phyloP scores from a whole-genome alignment of 2,113 vertebrate species.

The Egretta garzetta region DNA sequence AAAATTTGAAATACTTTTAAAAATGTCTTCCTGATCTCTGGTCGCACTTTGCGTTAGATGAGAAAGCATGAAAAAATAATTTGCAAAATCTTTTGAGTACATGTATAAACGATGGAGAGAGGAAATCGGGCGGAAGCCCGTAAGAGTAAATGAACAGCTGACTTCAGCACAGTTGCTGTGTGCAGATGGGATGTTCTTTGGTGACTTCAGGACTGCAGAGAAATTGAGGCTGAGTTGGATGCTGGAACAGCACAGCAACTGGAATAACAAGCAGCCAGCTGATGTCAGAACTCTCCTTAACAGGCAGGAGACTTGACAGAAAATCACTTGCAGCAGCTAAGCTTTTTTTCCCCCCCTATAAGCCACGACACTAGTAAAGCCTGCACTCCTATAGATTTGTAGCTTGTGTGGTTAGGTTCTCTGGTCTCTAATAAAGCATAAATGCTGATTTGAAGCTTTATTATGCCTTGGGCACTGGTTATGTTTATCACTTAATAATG shows the following conservation, averaged over 20 bases:
- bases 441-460: not conserved
- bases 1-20: not conserved
- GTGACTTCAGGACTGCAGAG: not conserved
- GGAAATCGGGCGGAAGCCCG: not conserved
- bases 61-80: not conserved
- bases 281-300: not conserved
- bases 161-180: not conserved
- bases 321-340: not conserved
- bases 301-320: not conserved
- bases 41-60: not conserved
- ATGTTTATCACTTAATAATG: not conserved
- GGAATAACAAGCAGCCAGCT: not conserved
- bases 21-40: not conserved
- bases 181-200: not conserved
- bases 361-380: not conserved
- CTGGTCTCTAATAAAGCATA: not conserved
- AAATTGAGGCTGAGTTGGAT: not conserved
- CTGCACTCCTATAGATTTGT: not conserved
- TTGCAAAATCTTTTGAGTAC: not conserved
- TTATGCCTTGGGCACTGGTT: not conserved
- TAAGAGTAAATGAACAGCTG: not conserved
- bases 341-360: rapidly evolving
- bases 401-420: not conserved
- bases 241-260: not conserved
- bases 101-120: not conserved